A percentile compares a stretch with the other conserved stretches of the same genome.
phyloP scores from a whole-genome alignment of 2,888 invertebrate genomes.

The Hyppa rectilinea region DNA sequence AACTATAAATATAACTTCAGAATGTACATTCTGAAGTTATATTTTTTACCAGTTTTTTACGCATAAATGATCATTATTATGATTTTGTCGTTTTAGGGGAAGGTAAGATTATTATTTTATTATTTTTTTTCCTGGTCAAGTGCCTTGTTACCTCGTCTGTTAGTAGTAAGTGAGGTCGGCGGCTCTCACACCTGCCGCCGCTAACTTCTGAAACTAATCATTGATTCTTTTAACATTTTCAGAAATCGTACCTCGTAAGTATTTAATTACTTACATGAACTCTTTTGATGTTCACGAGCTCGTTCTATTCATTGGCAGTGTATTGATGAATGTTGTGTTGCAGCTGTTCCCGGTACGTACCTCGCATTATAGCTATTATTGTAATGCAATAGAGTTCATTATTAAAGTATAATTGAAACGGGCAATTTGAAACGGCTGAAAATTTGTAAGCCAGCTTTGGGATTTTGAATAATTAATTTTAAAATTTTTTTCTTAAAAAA shows the following conservation, averaged over 20 bases:
- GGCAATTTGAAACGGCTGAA: too few relatives aligned
- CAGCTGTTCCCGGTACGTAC: constrained; percentile 46
- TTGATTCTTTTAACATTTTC: constrained; percentile 49
- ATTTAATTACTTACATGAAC: constrained; percentile 1
- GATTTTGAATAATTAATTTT: too few relatives aligned
- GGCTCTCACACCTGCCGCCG: too few relatives aligned
- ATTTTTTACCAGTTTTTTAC: background rate
- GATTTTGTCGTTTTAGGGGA: constrained; percentile 61
- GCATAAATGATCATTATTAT: background rate
- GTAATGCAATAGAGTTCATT: too few relatives aligned
- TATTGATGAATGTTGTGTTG: constrained; percentile 1
- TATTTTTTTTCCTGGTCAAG: background rate
- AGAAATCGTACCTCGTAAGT: constrained; percentile 82
- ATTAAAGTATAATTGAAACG: too few relatives aligned
- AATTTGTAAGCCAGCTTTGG: background rate
- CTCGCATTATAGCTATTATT: too few relatives aligned
- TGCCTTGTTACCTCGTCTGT: background rate
- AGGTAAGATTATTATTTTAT: constrained; percentile 57
- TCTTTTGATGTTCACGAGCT: too few relatives aligned
- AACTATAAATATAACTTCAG: constrained; percentile 54
- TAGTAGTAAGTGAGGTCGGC: background rate
- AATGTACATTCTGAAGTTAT: constrained; percentile 40
- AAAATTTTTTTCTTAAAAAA: background rate
- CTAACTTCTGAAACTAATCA: background rate
- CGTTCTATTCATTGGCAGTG: background rate